phyloP scores from a whole-genome alignment of 2,797 vertebrate species.

The Enteromius trimaculatus region DNA sequence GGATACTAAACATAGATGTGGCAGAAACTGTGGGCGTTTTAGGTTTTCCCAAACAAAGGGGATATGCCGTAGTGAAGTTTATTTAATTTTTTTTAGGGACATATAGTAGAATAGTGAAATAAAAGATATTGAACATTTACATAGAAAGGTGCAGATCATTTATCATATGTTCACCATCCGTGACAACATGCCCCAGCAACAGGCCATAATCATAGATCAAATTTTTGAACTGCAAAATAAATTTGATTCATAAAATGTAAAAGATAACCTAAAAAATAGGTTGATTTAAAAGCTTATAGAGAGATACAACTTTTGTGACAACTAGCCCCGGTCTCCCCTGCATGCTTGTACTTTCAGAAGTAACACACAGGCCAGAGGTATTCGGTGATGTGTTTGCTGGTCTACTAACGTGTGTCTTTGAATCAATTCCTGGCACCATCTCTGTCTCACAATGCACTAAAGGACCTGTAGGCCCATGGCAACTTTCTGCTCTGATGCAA shows the following conservation, averaged over 20 bases:
- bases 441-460: neutral
- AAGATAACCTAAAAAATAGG: neutral
- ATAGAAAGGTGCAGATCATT: neutral
- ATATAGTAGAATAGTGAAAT: neutral
- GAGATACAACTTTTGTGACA: neutral
- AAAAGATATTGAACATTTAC: neutral
- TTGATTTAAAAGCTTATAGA: neutral
- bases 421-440: neutral
- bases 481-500: slow-evolving; percentile 46
- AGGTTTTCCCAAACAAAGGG: too few relatives aligned
- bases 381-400: neutral
- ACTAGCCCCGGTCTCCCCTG: neutral
- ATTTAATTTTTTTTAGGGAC: too few relatives aligned
- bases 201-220: neutral
- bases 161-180: neutral
- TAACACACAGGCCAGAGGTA: neutral
- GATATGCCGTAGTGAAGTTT: too few relatives aligned
- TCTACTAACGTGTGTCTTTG: neutral
- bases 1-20: neutral
- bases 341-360: neutral
- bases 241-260: neutral
- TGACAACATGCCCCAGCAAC: neutral
- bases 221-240: neutral
- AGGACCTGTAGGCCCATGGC: slow-evolving; percentile 27
- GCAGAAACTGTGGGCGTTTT: too few relatives aligned